Evolutionary conservation across 1,140 invertebrate species (phyloP).

Genomic region (Parasteatoda tepidariorum): DNA sequence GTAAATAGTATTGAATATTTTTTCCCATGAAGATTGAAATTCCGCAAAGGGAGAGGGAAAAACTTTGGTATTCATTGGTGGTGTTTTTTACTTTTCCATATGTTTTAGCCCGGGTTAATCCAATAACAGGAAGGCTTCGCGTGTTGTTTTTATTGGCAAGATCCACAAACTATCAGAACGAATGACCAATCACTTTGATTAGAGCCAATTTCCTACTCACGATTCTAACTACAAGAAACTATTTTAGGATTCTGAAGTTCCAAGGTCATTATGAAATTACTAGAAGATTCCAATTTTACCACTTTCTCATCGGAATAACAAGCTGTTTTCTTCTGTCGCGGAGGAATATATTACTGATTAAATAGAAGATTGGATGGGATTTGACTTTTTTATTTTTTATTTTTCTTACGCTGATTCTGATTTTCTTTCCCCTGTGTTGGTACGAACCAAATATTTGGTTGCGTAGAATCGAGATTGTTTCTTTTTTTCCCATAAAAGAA

Average conservation of each 20-base stretch:
- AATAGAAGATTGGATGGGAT: background rate
- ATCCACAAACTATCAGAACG: conserved; percentile 27
- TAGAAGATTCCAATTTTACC: background rate
- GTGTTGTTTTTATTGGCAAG: conserved; percentile 23
- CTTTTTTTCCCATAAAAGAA: no score
- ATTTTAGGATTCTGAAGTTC: conserved; percentile 36
- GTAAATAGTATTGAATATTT: no score
- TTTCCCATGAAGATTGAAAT: background rate
- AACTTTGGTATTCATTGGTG: background rate
- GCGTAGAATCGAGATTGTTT: background rate
- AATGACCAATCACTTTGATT: conserved; percentile 55
- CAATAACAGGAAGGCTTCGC: conserved; percentile 5
- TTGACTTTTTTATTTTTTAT: background rate
- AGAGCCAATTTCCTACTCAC: conserved; percentile 40
- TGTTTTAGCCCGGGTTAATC: conserved; percentile 19
- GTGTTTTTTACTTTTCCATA: background rate
- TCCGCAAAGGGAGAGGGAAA: background rate
- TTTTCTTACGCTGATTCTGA: background rate
- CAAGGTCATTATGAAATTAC: conserved; percentile 34
- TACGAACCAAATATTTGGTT: background rate
- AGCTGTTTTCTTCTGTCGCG: background rate
- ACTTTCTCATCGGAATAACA: background rate
- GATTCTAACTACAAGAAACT: background rate
- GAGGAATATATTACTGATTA: background rate
- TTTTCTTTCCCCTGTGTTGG: background rate